These are phyloP conservation scores for Nowickia ferox DNA, from an alignment of 2,888 invertebrate species.

Conservation along the genomic window DNA sequence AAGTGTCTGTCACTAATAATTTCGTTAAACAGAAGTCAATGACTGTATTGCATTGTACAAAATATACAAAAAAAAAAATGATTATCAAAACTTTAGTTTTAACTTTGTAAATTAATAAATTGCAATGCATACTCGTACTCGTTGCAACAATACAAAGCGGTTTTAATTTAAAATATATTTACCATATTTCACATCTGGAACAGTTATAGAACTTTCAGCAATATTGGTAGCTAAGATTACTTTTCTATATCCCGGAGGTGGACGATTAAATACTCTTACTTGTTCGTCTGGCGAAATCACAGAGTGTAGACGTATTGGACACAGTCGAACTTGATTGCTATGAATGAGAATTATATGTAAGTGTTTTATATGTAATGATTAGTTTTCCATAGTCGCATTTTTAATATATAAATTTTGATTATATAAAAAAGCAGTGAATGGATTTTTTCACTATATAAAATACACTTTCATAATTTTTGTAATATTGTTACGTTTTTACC, in stretches of 20 bases:
- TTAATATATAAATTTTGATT: neutral
- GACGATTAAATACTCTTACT: slow-evolving; percentile 84
- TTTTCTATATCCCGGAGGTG: slow-evolving; percentile 85
- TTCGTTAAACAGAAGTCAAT: slow-evolving; percentile 98
- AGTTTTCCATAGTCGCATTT: neutral
- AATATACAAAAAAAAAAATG: neutral
- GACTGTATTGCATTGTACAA: slow-evolving; percentile 83
- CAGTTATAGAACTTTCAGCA: slow-evolving; percentile 96
- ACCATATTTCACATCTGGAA: slow-evolving; percentile 91
- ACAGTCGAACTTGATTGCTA: slow-evolving; percentile 74
- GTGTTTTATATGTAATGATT: neutral
- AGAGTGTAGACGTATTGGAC: slow-evolving; percentile 86
- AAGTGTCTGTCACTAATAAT: slow-evolving; percentile 88
- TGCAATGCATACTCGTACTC: neutral
- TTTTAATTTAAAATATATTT: neutral
- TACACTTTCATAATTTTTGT: too few species aligned
- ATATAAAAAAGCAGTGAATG: too few species aligned
- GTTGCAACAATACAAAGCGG: neutral
- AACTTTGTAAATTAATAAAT: neutral
- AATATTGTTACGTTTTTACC: too few species aligned
- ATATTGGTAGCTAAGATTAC: slow-evolving; percentile 95
- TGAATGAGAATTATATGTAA: neutral
- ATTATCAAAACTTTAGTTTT: neutral
- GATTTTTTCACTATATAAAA: too few species aligned
- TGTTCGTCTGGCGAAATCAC: slow-evolving; percentile 92